phyloP scores from a whole-genome alignment of 2,888 invertebrate genomes.

The Agrotis puta region DNA sequence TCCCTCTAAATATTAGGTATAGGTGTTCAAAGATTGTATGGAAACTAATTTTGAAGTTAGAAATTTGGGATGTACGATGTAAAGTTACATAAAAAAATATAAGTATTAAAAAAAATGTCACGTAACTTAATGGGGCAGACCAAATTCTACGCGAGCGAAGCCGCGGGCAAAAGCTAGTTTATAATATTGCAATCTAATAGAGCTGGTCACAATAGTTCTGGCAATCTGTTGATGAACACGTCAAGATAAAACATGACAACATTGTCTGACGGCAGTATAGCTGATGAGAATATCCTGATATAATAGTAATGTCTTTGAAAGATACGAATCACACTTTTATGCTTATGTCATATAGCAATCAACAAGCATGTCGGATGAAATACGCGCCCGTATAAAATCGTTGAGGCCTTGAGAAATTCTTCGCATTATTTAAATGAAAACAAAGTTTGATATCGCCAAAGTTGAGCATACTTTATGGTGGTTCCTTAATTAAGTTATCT shows the following conservation, averaged over 20 bases:
- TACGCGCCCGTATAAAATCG: constrained; percentile 1
- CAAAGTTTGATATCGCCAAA: neutral
- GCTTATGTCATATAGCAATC: constrained; percentile 33
- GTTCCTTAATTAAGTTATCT: constrained; percentile 12
- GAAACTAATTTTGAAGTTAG: no score
- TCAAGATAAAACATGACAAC: constrained; percentile 74
- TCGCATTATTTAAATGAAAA: constrained; percentile 22
- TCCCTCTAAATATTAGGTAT: no score
- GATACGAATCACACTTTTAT: constrained; percentile 45
- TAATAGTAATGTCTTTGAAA: constrained; percentile 46
- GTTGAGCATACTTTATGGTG: constrained; percentile 2
- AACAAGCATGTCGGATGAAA: constrained; percentile 26
- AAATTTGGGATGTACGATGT: no score
- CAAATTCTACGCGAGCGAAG: no score
- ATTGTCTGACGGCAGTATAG: constrained; percentile 58
- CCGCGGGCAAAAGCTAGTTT: no score
- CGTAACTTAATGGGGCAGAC: no score
- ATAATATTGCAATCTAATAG: constrained; percentile 75
- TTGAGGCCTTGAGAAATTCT: constrained; percentile 14
- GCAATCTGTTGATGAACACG: constrained; percentile 74
- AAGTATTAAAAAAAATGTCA: no score
- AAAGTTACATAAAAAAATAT: no score
- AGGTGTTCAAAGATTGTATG: no score
- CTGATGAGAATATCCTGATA: constrained; percentile 55
- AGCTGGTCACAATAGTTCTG: constrained; percentile 69